Evolutionary conservation across 2,797 vertebrate genomes (phyloP), one percentile per base, ranked within the genome.

Genomic region (Lateolabrax maculatus): DNA sequence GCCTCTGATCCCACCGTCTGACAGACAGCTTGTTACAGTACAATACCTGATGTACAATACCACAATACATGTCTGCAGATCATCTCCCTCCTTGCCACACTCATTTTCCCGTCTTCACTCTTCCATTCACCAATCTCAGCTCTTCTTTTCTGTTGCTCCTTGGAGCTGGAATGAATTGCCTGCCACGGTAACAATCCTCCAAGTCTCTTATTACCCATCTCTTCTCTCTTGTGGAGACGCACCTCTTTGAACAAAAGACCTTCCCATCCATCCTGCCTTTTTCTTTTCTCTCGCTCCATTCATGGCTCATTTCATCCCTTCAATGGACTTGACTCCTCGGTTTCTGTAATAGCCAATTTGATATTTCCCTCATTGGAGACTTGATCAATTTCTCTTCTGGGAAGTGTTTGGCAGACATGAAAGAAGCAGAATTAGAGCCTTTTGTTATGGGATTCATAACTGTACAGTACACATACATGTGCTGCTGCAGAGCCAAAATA

Each of bases 271-370:
- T 88, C 86, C 84, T 88, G 84, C 67, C 85, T 85, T 73, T 72
- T 77, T 57, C 76, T 75, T 89, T 84, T 87, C 77, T 84, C 79
- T 71, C 19, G 8, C 87, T 90, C 86, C 86, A 90, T 93, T 94
- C 93, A 94, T 69, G 90, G 69, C 91, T 94, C 89, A 94, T 95
- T 94, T 93, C 84, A 85, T 89, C 81, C 82, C 82, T 86, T 92
- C 92, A 93, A 91, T 93, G 90, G 84, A 86, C 85, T 89, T 81
- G 77, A 87, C 88, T 91, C 83, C 71, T 92, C 84, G 90, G 92
- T 91, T 91, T 93, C 90, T 90, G 85, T 93, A 93, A 95, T 92
- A 92, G 91, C 87, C 91, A 86, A 92, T 94, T 94, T 90, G 85
- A 94, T 93, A 93, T 93, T 90, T 85, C 84, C 87, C 89, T 82